Conservation (phyloP, 1,140 invertebrate species). For the Drosophila fuyamai region DNA sequence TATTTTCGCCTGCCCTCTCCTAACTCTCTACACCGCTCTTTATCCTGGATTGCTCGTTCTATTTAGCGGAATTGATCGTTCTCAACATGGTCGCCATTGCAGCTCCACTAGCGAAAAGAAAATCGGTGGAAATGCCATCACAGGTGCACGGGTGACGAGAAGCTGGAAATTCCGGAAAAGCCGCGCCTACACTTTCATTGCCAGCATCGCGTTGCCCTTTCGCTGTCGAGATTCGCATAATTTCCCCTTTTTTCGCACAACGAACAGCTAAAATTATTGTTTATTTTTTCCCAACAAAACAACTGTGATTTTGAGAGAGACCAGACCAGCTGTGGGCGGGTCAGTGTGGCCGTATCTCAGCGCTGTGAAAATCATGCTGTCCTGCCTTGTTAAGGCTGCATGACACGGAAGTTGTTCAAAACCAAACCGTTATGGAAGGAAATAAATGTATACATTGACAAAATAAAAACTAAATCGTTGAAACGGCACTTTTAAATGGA, state of each 20-base stretch:
- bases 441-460: no score
- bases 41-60: conserved; percentile 34
- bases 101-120: conserved; percentile 28
- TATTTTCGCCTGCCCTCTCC: conserved; percentile 23
- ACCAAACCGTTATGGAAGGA: no score
- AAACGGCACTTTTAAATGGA: no score
- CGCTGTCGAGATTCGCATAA: conserved; percentile 41
- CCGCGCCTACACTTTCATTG: conserved; percentile 32
- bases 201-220: conserved; percentile 36
- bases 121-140: conserved; percentile 38
- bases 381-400: neutral
- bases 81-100: conserved; percentile 33
- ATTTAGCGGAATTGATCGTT: conserved; percentile 48
- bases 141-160: conserved; percentile 31
- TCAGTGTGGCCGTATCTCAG: conserved; percentile 1
- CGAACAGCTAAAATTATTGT: conserved; percentile 35
- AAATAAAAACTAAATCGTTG: no score
- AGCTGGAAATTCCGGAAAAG: conserved; percentile 26
- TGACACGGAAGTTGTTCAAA: conserved; percentile 7
- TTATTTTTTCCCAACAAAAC: conserved; percentile 35
- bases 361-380: neutral
- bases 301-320: conserved; percentile 27
- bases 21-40: conserved; percentile 7
- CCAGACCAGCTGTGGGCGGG: conserved; percentile 34
- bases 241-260: conserved; percentile 30